Percentiles rank a stretch among this genome's conserved stretches.
These are phyloP conservation scores for Lasioglossum morio DNA, from an alignment of 2,888 invertebrate genomes.

Conservation along the genomic window DNA sequence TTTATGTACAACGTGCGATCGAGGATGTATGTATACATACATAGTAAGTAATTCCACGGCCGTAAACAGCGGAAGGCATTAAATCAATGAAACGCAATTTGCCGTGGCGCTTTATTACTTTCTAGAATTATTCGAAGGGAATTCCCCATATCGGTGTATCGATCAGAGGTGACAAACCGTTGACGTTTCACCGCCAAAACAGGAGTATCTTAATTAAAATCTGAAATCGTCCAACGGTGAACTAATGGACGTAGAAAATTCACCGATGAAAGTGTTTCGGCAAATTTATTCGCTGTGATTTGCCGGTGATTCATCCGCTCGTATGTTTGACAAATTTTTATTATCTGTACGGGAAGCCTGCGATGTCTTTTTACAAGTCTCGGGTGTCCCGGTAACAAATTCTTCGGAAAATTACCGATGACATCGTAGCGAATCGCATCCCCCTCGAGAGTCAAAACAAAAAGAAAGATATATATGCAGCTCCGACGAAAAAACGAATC, in stretches of 20 bases:
- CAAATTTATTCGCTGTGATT: not conserved
- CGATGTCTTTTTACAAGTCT: not conserved
- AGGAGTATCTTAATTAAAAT: slow-evolving; percentile 8
- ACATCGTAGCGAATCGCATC: not conserved
- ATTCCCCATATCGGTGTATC: not conserved
- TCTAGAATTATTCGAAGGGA: not conserved
- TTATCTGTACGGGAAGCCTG: not conserved
- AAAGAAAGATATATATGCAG: slow-evolving; percentile 29
- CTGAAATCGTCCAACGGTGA: not conserved
- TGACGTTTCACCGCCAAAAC: not conserved
- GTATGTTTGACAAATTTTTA: not conserved
- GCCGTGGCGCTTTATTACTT: not conserved
- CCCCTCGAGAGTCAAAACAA: slow-evolving; percentile 7
- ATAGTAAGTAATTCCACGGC: not conserved
- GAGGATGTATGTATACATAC: not conserved
- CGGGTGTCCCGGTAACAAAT: not conserved
- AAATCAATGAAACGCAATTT: not conserved
- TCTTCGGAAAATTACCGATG: not conserved
- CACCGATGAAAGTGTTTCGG: not conserved
- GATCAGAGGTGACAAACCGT: not conserved
- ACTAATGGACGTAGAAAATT: not conserved
- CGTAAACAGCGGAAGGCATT: not conserved
- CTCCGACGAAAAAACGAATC: slow-evolving; percentile 77
- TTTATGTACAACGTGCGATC: not conserved
- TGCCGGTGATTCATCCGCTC: not conserved